Evolutionary conservation across 1,140 invertebrate genomes (phyloP).

Genomic region (Tribolium castaneum): DNA sequence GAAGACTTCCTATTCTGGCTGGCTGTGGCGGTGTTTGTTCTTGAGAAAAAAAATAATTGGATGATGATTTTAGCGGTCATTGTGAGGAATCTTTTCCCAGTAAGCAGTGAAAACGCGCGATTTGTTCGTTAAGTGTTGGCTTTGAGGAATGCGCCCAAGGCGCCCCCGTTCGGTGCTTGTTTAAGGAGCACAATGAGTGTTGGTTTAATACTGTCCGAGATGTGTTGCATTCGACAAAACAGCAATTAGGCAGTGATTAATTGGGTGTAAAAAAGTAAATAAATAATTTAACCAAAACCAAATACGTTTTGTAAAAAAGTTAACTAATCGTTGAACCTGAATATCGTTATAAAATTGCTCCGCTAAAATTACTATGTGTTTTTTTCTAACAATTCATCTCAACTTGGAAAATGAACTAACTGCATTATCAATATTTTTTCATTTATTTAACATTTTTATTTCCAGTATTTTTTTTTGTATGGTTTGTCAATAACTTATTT

Average conservation of each 20-base stretch:
- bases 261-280: not conserved
- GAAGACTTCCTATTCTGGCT: constrained; percentile 17
- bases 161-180: not conserved
- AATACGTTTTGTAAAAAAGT: too few relatives aligned
- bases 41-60: constrained; percentile 10
- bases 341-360: too few relatives aligned
- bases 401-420: too few relatives aligned
- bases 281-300: too few relatives aligned
- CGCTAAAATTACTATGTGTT: too few relatives aligned
- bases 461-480: too few relatives aligned
- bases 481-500: too few relatives aligned
- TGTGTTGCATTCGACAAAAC: not conserved
- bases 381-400: too few relatives aligned
- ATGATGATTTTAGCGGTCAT: constrained; percentile 5
- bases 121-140: constrained; percentile 27
- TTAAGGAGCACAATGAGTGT: constrained; percentile 13
- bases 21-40: constrained; percentile 3
- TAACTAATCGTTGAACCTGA: too few relatives aligned
- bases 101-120: constrained; percentile 2
- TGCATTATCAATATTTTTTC: too few relatives aligned
- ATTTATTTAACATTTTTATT: too few relatives aligned
- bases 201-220: not conserved
- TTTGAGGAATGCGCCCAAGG: constrained; percentile 1
- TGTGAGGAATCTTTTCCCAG: not conserved
- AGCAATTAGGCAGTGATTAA: constrained; percentile 1